These are phyloP conservation scores for Elgaria multicarinata DNA, from an alignment of 2,113 vertebrate genomes.

Conservation along the genomic window DNA sequence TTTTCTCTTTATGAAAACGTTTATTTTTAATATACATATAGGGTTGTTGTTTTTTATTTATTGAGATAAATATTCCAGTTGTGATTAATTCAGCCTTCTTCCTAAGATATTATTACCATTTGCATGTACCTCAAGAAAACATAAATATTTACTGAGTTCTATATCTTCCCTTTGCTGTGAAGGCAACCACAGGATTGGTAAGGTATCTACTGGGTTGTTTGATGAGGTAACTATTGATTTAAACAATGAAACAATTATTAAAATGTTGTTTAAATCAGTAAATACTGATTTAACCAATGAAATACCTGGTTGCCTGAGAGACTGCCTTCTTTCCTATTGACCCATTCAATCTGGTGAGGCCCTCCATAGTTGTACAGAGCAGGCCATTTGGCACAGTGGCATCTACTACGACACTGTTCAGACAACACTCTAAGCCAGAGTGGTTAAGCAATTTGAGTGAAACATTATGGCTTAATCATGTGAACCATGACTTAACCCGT, in stretches of 20 bases:
- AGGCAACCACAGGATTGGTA: not conserved
- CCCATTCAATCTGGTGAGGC: too few species aligned
- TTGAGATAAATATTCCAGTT: conserved; percentile 3
- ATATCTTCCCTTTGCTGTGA: not conserved
- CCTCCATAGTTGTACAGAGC: too few species aligned
- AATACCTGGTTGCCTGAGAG: too few species aligned
- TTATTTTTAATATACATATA: not conserved
- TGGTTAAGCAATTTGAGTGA: too few species aligned
- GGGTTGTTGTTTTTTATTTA: not conserved
- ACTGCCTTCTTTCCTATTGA: too few species aligned
- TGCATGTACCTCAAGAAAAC: rapidly evolving
- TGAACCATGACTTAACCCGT: too few species aligned
- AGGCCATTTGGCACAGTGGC: too few species aligned
- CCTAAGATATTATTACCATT: conserved; percentile 6
- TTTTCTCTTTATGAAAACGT: conserved; percentile 40
- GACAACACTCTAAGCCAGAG: too few species aligned
- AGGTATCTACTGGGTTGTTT: conserved; percentile 12
- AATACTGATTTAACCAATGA: not conserved
- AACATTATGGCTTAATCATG: too few species aligned
- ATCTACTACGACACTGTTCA: too few species aligned
- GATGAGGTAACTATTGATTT: conserved; percentile 18
- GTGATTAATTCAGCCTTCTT: not conserved
- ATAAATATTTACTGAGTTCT: not conserved
- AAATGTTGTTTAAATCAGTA: too few species aligned
- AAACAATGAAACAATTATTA: not conserved